A percentile compares a stretch with the other conserved stretches of the same genome.
Conservation (phyloP, 2,797 vertebrate species). For the Pelobates cultripes region DNA sequence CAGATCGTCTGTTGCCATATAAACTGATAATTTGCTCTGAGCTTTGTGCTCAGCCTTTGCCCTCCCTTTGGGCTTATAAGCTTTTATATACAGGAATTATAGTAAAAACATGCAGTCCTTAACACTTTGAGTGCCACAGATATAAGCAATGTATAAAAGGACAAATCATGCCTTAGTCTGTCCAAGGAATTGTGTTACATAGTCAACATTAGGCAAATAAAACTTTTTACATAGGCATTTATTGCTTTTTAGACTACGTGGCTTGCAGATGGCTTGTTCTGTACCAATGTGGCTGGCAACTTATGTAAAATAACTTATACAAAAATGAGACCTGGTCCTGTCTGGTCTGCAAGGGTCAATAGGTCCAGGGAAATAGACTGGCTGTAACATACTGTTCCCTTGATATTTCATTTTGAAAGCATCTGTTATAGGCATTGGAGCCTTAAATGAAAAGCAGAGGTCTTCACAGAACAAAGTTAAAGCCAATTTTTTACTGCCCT, state of each 20-base stretch:
- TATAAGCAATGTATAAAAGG: neutral
- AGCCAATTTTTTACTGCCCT: constrained; percentile 39
- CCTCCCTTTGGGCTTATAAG: neutral
- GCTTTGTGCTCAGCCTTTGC: neutral
- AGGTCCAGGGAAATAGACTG: constrained; percentile 33
- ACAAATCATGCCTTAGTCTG: no score
- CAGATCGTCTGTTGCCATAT: no score
- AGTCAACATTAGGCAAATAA: neutral
- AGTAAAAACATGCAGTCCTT: neutral
- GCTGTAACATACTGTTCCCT: constrained; percentile 27
- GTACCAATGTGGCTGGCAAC: neutral
- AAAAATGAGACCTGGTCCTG: neutral
- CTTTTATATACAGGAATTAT: neutral
- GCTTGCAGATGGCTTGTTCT: neutral
- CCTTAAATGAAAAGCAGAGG: constrained; percentile 44
- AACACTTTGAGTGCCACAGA: neutral
- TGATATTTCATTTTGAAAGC: constrained; percentile 38
- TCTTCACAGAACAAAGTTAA: constrained; percentile 33
- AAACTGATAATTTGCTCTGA: no score
- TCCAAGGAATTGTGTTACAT: neutral
- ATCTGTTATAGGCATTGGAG: constrained; percentile 40
- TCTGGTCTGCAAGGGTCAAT: constrained; percentile 22
- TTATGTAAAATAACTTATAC: constrained; percentile 8
- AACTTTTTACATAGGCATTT: neutral
- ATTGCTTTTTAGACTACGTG: constrained; percentile 1